Conservation (phyloP, 2,113 vertebrate genomes). For the Ciconia maguari region DNA sequence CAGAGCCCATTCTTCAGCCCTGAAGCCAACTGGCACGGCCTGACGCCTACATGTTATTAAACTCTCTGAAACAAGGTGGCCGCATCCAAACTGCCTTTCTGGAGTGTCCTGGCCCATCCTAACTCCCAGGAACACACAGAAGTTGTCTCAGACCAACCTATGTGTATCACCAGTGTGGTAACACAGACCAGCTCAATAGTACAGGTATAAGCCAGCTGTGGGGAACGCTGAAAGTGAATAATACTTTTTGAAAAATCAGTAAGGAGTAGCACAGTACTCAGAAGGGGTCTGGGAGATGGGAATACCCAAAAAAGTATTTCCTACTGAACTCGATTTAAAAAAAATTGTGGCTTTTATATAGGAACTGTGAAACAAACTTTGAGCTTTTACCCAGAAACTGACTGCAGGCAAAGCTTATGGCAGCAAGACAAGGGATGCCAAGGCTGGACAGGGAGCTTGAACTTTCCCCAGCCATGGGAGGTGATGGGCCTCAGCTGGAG, state of each 20-base stretch:
- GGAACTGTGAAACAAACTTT: not conserved
- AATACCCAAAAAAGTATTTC: not conserved
- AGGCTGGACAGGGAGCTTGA: constrained; percentile 2
- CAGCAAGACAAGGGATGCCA: not conserved
- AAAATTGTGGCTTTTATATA: not conserved
- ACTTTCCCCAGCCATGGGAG: not conserved
- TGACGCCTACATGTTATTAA: not conserved
- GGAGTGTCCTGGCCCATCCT: not conserved
- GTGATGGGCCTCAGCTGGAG: not conserved
- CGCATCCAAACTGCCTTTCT: not conserved
- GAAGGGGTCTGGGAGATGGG: not conserved
- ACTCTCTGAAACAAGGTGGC: constrained; percentile 2
- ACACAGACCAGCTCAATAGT: not conserved
- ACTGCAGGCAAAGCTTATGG: not conserved
- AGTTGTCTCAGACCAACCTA: not conserved
- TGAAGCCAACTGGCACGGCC: constrained; percentile 20
- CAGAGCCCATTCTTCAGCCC: constrained; percentile 47
- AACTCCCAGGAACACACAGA: not conserved
- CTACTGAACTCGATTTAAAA: rapidly evolving
- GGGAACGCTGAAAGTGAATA: not conserved
- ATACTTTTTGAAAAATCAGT: not conserved
- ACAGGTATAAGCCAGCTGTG: not conserved
- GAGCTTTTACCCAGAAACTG: constrained; percentile 25
- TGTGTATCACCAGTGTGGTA: not conserved
- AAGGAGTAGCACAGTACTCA: not conserved